A percentile compares a stretch with the other conserved stretches of the same genome.
phyloP scores from a whole-genome alignment of 53 echinoderm and acorn worm genomes.

The Temnopleurus reevesii region DNA sequence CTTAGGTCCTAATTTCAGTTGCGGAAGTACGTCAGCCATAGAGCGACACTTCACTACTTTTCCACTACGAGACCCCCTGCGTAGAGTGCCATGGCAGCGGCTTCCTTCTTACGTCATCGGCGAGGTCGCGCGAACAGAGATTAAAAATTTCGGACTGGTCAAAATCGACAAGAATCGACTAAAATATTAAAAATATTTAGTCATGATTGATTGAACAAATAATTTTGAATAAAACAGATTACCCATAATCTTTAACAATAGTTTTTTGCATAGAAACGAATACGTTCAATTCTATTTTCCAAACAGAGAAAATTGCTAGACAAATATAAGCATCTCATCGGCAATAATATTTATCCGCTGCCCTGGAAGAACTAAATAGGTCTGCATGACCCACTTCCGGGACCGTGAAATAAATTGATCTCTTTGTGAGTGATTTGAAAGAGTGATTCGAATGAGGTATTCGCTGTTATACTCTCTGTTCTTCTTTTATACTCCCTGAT shows the following conservation, averaged over 20 bases:
- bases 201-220: neutral
- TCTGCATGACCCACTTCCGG: neutral
- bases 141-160: conserved; percentile 14
- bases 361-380: neutral
- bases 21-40: conserved; percentile 61
- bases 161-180: neutral
- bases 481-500: too few relatives aligned
- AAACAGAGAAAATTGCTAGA: neutral
- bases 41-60: conserved; percentile 59
- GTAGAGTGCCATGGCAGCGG: conserved; percentile 93
- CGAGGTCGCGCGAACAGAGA: neutral
- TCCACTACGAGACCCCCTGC: conserved; percentile 88
- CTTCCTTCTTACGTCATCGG: conserved; percentile 90
- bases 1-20: conserved; percentile 53
- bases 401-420: too few relatives aligned
- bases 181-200: neutral
- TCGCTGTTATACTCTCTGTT: too few relatives aligned
- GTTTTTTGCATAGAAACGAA: too few relatives aligned
- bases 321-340: neutral
- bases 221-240: neutral
- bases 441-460: too few relatives aligned
- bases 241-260: neutral
- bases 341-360: neutral
- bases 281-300: neutral
- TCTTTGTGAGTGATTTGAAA: too few relatives aligned